Percentiles rank a stretch among this genome's conserved stretches.
phyloP scores from a whole-genome alignment of 2,888 invertebrate genomes.

The Sialis fuliginosa region DNA sequence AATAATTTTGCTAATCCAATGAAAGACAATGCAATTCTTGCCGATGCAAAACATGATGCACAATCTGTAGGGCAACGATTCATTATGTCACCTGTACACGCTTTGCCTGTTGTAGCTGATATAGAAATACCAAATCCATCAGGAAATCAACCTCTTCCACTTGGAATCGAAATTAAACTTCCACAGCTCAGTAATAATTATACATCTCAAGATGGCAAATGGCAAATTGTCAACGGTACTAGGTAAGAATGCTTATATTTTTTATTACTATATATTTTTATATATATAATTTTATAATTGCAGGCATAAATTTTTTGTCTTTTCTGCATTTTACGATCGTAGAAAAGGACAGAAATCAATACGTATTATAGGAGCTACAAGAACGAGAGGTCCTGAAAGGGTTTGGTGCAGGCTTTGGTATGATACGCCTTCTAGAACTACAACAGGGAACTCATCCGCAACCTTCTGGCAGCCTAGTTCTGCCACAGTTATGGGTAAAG shows the following conservation, averaged over 20 bases:
- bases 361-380: constrained; percentile 73
- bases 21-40: constrained; percentile 1
- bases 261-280: not conserved
- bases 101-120: constrained; percentile 14
- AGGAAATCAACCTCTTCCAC: constrained; percentile 12
- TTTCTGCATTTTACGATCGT: constrained; percentile 76
- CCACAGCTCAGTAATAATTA: constrained; percentile 46
- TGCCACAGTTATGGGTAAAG: constrained; percentile 52
- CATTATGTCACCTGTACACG: constrained; percentile 1
- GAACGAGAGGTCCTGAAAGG: constrained; percentile 65
- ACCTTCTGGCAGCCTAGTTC: constrained; percentile 20
- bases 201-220: constrained; percentile 53
- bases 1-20: constrained; percentile 2
- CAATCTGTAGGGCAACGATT: not conserved
- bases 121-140: constrained; percentile 11
- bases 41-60: not conserved
- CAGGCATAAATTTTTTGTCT: constrained; percentile 80
- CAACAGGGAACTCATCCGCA: constrained; percentile 12
- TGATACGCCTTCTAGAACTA: constrained; percentile 19
- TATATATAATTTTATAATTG: constrained; percentile 14
- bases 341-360: constrained; percentile 47
- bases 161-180: constrained; percentile 20
- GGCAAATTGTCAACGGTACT: constrained; percentile 61
- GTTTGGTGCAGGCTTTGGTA: constrained; percentile 72
- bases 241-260: constrained; percentile 30